These are phyloP conservation scores for Gobiocypris rarus DNA, from an alignment of 2,113 vertebrate species.

Conservation along the genomic window DNA sequence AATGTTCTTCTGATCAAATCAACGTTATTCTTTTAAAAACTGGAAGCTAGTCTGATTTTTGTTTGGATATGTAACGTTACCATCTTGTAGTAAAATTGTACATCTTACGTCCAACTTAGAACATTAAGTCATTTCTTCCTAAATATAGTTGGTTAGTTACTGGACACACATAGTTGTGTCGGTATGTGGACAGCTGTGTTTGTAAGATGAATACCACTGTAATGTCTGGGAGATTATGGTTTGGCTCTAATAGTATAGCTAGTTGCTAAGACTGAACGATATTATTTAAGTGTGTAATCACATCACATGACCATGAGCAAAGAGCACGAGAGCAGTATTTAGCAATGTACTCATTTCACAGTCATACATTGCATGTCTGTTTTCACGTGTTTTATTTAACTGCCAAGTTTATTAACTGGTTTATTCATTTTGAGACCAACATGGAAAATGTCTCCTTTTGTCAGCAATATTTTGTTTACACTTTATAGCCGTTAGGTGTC, in stretches of 20 bases:
- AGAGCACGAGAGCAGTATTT: background rate
- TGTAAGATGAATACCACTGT: background rate
- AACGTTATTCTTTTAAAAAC: background rate
- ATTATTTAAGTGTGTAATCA: background rate
- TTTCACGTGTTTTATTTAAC: background rate
- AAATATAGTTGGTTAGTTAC: constrained; percentile 8
- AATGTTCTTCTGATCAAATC: background rate
- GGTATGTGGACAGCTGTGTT: constrained; percentile 13
- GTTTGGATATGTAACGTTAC: background rate
- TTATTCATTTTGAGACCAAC: background rate
- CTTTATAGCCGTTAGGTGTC: constrained; percentile 59
- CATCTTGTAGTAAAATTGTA: too few species aligned
- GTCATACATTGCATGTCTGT: background rate
- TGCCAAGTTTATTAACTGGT: background rate
- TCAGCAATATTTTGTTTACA: background rate
- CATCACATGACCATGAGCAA: background rate
- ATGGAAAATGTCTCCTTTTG: background rate
- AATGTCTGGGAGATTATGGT: background rate
- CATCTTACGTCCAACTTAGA: too few species aligned
- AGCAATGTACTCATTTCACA: background rate
- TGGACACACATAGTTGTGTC: background rate
- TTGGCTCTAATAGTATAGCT: background rate
- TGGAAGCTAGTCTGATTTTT: background rate
- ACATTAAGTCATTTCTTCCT: background rate
- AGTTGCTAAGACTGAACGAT: constrained; percentile 9